These are phyloP conservation scores for Clarias fuscus DNA, from an alignment of 2,797 vertebrate species.

Conservation along the genomic window DNA sequence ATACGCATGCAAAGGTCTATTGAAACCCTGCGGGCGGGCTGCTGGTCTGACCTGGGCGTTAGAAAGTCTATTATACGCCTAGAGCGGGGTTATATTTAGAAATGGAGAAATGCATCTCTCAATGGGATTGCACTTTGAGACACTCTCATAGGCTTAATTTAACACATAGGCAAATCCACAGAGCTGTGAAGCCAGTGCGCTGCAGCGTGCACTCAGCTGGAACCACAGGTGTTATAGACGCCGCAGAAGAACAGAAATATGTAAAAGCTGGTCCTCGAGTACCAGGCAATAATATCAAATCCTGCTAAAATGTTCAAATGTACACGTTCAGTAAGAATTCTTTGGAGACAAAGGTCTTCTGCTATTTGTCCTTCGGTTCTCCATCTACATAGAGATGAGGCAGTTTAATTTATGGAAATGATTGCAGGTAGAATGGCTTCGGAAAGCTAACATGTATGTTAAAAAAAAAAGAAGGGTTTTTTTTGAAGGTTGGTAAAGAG, in stretches of 20 bases:
- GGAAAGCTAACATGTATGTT: not conserved
- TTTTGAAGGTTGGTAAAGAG: too few relatives aligned
- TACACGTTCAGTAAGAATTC: not conserved
- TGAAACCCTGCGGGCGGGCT: slow-evolving; percentile 44
- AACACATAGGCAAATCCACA: slow-evolving; percentile 45
- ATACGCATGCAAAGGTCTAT: slow-evolving; percentile 33
- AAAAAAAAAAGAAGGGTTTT: too few relatives aligned
- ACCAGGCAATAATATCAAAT: not conserved
- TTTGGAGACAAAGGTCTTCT: not conserved
- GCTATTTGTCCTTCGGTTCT: not conserved
- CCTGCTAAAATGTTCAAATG: too few relatives aligned
- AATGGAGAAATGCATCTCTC: slow-evolving; percentile 47
- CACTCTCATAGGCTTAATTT: slow-evolving; percentile 43
- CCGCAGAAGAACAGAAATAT: slow-evolving; percentile 9
- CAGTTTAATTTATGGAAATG: not conserved
- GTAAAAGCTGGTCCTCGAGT: not conserved
- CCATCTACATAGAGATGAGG: not conserved
- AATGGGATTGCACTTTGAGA: slow-evolving; percentile 29
- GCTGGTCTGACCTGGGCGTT: slow-evolving; percentile 38
- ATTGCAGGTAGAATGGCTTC: not conserved
- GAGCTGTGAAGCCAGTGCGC: not conserved
- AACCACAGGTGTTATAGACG: slow-evolving; percentile 33
- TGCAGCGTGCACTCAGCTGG: slow-evolving; percentile 26
- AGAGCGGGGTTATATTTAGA: slow-evolving; percentile 44
- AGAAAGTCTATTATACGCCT: slow-evolving; percentile 30